These are phyloP conservation scores for Corella eumyota DNA, from an alignment of 23 tunicate genomes.

Conservation along the genomic window DNA sequence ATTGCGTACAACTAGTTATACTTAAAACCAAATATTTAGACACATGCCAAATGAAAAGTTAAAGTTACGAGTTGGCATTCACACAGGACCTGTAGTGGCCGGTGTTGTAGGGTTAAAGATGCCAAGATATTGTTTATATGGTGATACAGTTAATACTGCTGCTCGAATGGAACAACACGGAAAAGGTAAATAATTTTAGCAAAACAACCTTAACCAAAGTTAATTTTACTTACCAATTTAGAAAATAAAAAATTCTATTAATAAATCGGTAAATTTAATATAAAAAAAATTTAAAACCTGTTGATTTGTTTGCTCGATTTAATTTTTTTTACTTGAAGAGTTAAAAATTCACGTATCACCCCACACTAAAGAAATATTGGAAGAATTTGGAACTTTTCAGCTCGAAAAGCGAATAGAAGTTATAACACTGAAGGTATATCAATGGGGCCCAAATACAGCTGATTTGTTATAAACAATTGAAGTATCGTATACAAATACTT, in stretches of 20 bases:
- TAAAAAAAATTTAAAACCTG: too few species aligned
- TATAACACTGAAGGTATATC: constrained; percentile 39
- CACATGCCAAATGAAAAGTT: constrained; percentile 58
- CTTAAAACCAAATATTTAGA: too few species aligned
- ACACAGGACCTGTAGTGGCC: constrained; percentile 96
- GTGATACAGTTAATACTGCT: constrained; percentile 99
- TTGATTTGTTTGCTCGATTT: too few species aligned
- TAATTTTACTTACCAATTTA: not conserved
- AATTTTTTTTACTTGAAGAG: too few species aligned
- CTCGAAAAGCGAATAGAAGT: constrained; percentile 22
- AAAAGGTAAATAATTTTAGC: constrained; percentile 37
- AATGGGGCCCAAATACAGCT: not conserved
- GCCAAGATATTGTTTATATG: constrained; percentile 98
- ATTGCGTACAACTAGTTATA: too few species aligned
- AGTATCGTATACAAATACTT: too few species aligned
- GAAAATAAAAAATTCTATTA: not conserved
- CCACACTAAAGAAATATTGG: constrained; percentile 52
- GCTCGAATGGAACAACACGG: constrained; percentile 93
- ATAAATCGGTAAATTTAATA: not conserved
- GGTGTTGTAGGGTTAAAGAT: constrained; percentile 95
- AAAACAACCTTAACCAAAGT: not conserved
- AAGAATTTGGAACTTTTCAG: constrained; percentile 39
- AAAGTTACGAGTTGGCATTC: constrained; percentile 76
- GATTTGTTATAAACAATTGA: not conserved
- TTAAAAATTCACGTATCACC: constrained; percentile 57